phyloP scores from a whole-genome alignment of 2,888 invertebrate genomes.

The Drosophila tanythrix region DNA sequence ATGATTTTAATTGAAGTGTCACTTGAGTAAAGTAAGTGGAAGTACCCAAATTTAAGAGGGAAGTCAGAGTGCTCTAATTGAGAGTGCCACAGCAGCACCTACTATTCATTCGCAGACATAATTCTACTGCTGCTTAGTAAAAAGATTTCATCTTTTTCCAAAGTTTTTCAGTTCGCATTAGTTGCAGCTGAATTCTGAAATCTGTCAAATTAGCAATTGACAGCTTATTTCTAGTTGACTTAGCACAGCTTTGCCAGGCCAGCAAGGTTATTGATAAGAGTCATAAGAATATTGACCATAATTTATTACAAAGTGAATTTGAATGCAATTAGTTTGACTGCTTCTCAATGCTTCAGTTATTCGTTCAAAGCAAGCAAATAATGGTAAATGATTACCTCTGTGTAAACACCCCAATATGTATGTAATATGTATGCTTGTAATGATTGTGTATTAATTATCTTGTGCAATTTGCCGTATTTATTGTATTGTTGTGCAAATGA shows the following conservation, averaged over 20 bases:
- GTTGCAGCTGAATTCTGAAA: neutral
- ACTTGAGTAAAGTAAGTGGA: slow-evolving; percentile 56
- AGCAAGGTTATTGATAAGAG: neutral
- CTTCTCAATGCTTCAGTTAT: neutral
- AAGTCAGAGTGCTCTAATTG: slow-evolving; percentile 13
- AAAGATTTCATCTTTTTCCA: too few relatives aligned
- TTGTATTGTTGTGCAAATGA: slow-evolving; percentile 3
- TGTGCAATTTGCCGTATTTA: neutral
- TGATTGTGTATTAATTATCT: neutral
- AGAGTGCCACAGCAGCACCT: neutral
- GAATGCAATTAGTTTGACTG: neutral
- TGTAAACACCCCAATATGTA: neutral
- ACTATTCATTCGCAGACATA: neutral
- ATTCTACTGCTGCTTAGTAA: too few relatives aligned
- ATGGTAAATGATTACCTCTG: neutral
- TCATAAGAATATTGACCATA: neutral
- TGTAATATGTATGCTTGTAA: neutral
- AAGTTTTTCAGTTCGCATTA: neutral
- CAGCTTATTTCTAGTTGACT: neutral
- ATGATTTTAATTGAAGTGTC: slow-evolving; percentile 80
- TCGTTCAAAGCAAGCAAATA: neutral
- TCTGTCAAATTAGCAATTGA: neutral
- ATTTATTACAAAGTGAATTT: neutral
- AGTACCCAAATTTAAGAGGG: slow-evolving; percentile 20
- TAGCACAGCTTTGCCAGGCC: neutral